Conservation (phyloP, 2,888 invertebrate genomes). For the Mythimna loreyi region DNA sequence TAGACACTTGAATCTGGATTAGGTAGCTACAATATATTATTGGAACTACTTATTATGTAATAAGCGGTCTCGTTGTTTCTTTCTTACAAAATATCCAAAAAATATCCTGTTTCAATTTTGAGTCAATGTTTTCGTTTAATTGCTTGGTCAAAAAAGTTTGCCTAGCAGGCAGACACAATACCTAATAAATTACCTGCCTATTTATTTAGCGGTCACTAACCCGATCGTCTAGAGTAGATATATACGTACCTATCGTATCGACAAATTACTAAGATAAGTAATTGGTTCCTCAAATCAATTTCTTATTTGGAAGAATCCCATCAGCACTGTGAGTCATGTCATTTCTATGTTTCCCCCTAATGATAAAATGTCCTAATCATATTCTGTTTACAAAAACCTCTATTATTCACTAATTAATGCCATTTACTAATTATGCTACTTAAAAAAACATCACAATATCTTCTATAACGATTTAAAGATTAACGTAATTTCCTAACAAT, state of each 20-base stretch:
- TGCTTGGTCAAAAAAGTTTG: background rate
- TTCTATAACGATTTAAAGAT: background rate
- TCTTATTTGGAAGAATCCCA: background rate
- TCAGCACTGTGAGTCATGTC: background rate
- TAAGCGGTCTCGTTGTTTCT: constrained; percentile 5
- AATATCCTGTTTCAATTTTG: background rate
- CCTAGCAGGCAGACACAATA: background rate
- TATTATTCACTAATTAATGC: constrained; percentile 5
- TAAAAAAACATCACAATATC: background rate
- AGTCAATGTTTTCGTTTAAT: background rate
- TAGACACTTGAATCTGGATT: constrained; percentile 11
- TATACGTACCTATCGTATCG: background rate
- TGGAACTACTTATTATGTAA: background rate
- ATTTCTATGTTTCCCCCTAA: background rate
- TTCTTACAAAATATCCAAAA: constrained; percentile 6
- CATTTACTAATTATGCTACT: background rate
- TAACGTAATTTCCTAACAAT: background rate
- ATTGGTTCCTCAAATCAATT: background rate
- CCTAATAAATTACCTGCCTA: background rate
- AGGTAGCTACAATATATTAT: constrained; percentile 24
- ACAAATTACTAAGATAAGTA: background rate
- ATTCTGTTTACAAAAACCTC: constrained; percentile 3
- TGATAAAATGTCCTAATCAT: background rate
- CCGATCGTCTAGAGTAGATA: background rate
- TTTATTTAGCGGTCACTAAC: constrained; percentile 12